A percentile compares a stretch with the other conserved stretches of the same genome.
phyloP scores from a whole-genome alignment of 2,113 vertebrate genomes.

The Chitala chitala region DNA sequence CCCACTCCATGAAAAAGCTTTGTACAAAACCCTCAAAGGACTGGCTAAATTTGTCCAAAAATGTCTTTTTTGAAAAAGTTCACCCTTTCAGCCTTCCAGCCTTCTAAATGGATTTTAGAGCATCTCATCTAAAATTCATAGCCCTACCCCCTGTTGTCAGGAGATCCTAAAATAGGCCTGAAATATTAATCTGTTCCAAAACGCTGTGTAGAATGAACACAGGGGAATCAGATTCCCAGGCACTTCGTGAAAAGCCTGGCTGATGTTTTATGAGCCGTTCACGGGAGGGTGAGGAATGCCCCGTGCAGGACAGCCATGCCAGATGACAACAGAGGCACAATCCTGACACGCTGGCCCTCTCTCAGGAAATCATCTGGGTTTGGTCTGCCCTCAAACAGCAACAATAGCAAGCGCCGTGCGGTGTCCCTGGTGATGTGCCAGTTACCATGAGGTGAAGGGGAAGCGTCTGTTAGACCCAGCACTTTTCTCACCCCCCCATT shows the following conservation, averaged over 20 bases:
- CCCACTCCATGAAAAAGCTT: not conserved
- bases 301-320: not conserved
- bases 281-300: not conserved
- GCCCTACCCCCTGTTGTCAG: not conserved
- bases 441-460: no score
- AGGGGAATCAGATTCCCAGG: not conserved
- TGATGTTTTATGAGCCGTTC: not conserved
- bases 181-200: slow-evolving; percentile 10
- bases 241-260: not conserved
- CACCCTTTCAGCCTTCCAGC: not conserved
- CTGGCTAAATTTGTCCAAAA: slow-evolving; percentile 8
- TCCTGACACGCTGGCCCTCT: not conserved
- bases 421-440: no score
- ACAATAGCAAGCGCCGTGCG: no score
- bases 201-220: not conserved
- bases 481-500: no score
- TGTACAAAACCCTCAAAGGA: not conserved
- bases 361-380: not conserved
- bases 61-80: not conserved
- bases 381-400: no score
- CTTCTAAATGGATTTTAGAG: slow-evolving; percentile 24
- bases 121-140: slow-evolving; percentile 24
- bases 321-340: not conserved
- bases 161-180: slow-evolving; percentile 20
- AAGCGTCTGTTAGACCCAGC: no score